phyloP scores from a whole-genome alignment of 2,113 vertebrate genomes.

The Fulica atra region DNA sequence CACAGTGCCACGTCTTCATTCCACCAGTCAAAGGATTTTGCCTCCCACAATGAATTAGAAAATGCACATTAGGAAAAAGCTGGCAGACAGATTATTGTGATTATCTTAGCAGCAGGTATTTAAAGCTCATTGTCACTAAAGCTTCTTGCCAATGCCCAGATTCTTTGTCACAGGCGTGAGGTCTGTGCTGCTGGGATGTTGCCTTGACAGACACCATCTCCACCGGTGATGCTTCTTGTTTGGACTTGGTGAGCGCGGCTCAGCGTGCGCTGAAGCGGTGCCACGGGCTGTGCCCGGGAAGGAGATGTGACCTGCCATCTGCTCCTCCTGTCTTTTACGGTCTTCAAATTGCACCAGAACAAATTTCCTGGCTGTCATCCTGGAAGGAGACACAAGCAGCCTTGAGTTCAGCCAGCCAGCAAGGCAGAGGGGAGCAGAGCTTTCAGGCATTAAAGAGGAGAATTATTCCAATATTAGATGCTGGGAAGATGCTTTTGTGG shows the following conservation, averaged over 20 bases:
- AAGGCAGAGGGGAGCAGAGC: conserved; percentile 2
- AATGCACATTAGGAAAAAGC: conserved; percentile 57
- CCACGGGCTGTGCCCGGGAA: not conserved
- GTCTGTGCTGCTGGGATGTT: conserved; percentile 8
- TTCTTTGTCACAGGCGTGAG: conserved; percentile 19
- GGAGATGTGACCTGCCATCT: conserved; percentile 61
- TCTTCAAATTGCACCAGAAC: conserved; percentile 46
- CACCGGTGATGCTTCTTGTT: not conserved
- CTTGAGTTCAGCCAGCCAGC: conserved; percentile 1
- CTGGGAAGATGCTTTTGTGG: not conserved
- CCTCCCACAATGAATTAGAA: conserved; percentile 62
- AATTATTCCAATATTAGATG: conserved; percentile 19
- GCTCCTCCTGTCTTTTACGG: conserved; percentile 36
- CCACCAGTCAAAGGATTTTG: conserved; percentile 52
- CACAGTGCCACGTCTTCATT: conserved; percentile 55
- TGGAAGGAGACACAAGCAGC: conserved; percentile 29
- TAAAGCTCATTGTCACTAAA: conserved; percentile 55
- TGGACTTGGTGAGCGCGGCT: not conserved
- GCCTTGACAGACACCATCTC: not conserved
- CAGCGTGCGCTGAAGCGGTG: not conserved
- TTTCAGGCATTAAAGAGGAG: conserved; percentile 33
- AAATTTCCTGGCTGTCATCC: conserved; percentile 65
- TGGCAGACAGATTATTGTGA: conserved; percentile 67
- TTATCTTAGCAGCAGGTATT: conserved; percentile 67
- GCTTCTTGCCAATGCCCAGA: conserved; percentile 34